Evolutionary conservation across 2,113 vertebrate genomes (phyloP), one percentile per base, ranked within the genome.

Genomic region (Henicopernis longicauda): DNA sequence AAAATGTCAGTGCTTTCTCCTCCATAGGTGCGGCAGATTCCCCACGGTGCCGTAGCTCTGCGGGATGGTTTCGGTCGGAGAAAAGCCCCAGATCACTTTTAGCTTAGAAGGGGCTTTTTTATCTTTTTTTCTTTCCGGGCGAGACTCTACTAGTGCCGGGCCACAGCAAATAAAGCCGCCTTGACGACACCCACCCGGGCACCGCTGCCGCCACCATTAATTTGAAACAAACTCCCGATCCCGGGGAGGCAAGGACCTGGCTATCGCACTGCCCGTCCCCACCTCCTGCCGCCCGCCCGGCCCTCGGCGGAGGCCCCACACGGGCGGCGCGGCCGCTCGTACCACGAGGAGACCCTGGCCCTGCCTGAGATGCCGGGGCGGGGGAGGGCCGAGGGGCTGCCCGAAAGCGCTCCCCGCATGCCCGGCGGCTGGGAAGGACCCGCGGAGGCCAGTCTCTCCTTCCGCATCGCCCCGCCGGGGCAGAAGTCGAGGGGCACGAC

Each of bases 401-500:
- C 50, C 44, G 14, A 71, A 70, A 45, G 29, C 11, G 0, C 8
- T 31, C 17, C 23, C 25, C 16, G 2, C 50, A 52, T 6, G 6
- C 22, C 15, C 13, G 16, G 11, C 10, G 44, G 26, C 18, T 45
- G 38, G 27, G 52, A 86, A 85, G 27, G 45, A 36, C 29, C 31
- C 13, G 3, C 7, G 11, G 17, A 38, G 26, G 19, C 12, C 25
- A 4, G 18, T 5, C 20, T 18, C 8, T 11, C 1, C 5, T 36
- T 14, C 17, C 16, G 2, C 40, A 29, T n/a, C 4, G 5, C 9
- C 26, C 40, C 8, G 0, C 34, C 31, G 34, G 50, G 42, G 5
- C n/a, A 80, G n/a, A 16, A 17, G 10, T 84, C 58, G 59, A 79
- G 26, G 40, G 22, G 19, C 44, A 31, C 11, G 13, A 10, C 8